phyloP scores from a whole-genome alignment of 2,797 vertebrate genomes.

The Columba guinea region DNA sequence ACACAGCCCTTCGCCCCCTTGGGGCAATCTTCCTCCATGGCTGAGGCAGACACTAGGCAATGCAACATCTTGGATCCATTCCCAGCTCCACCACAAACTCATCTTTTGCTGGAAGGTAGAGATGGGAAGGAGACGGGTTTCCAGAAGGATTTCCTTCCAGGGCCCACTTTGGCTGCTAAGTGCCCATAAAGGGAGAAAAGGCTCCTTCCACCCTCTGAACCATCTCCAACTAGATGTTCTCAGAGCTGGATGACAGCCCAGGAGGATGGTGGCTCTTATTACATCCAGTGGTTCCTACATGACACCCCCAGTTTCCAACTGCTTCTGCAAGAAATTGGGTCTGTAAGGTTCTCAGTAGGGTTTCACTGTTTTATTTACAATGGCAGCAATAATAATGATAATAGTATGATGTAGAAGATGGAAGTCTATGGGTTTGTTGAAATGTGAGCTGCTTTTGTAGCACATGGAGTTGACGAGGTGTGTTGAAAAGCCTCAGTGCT shows the following conservation, averaged over 20 bases:
- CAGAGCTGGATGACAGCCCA: neutral
- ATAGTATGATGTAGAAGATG: neutral
- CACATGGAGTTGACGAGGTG: rapidly evolving
- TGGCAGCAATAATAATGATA: neutral
- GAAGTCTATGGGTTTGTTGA: neutral
- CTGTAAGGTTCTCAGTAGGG: neutral
- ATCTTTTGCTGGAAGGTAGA: neutral
- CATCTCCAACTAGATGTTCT: neutral
- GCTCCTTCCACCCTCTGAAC: neutral
- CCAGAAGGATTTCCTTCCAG: neutral
- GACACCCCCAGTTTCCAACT: neutral
- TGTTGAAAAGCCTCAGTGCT: neutral
- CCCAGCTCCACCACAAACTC: neutral
- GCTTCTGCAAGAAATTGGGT: neutral
- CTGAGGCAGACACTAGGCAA: neutral
- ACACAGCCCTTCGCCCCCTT: neutral
- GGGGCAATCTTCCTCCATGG: neutral
- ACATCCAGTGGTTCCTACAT: rapidly evolving
- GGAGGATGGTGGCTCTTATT: neutral
- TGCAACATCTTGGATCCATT: neutral
- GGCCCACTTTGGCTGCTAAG: neutral
- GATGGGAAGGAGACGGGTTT: neutral
- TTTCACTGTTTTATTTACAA: neutral
- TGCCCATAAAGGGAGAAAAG: neutral
- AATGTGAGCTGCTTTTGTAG: neutral